Evolutionary conservation across 23 tunicate species (phyloP).

Genomic region (Styela clava): DNA sequence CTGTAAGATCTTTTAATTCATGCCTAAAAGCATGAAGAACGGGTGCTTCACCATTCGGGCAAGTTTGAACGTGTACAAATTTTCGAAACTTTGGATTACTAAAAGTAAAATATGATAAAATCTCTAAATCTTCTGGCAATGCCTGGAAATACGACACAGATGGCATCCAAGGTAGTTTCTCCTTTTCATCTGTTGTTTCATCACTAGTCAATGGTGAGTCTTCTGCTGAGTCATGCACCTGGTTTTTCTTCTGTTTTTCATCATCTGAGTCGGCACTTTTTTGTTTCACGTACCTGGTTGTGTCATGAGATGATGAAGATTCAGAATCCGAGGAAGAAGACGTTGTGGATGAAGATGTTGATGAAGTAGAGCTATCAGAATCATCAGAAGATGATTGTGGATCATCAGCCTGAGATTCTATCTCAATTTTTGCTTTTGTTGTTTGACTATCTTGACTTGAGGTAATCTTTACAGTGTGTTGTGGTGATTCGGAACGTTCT

Average conservation of each 20-base stretch:
- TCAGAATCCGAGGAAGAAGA: constrained; percentile 26
- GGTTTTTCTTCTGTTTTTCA: not conserved
- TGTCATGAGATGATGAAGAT: constrained; percentile 9
- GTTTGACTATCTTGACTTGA: not conserved
- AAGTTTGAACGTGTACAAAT: constrained; percentile 79
- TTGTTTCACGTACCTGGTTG: not conserved
- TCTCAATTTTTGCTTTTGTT: not conserved
- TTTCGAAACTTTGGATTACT: constrained; percentile 49
- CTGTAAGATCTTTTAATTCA: constrained; percentile 53
- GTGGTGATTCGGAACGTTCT: constrained; percentile 1
- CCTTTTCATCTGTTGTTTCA: not conserved
- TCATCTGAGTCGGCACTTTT: not conserved
- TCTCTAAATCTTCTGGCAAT: constrained; percentile 59
- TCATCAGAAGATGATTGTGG: not conserved
- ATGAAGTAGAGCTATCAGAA: constrained; percentile 14
- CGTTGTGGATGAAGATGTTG: constrained; percentile 2
- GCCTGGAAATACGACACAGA: constrained; percentile 40
- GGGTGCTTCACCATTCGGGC: constrained; percentile 89
- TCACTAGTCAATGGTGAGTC: not conserved
- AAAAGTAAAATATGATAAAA: constrained; percentile 64
- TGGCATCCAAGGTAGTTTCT: constrained; percentile 21
- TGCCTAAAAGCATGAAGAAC: constrained; percentile 82
- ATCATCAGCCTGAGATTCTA: not conserved
- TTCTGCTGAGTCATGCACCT: not conserved
- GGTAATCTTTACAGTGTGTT: constrained; percentile 1